phyloP scores from a whole-genome alignment of 2,888 invertebrate genomes.

The Drosophila tripunctata region DNA sequence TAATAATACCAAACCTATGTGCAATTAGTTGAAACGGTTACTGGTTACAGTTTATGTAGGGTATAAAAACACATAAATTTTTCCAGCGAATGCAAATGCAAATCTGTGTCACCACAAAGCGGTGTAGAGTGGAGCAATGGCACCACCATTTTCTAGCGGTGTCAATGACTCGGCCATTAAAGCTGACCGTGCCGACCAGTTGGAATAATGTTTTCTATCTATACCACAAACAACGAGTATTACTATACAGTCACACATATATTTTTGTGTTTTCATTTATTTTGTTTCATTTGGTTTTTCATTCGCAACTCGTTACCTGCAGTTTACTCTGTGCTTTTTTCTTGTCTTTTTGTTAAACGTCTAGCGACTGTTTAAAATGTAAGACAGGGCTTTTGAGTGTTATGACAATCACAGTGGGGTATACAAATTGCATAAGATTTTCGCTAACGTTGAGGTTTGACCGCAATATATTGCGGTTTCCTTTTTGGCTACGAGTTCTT shows the following conservation, averaged over 20 bases:
- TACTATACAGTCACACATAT: conserved; percentile 1
- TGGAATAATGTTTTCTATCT: conserved; percentile 35
- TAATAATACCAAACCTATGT: background rate
- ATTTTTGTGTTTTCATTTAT: conserved; percentile 11
- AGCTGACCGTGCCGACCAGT: conserved; percentile 40
- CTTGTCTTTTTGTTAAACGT: conserved; percentile 27
- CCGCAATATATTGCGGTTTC: conserved; percentile 21
- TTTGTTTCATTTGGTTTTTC: conserved; percentile 17
- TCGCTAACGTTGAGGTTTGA: conserved; percentile 5
- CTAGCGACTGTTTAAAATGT: conserved; percentile 41
- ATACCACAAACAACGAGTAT: conserved; percentile 1
- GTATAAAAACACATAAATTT: conserved; percentile 25
- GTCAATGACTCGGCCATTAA: conserved; percentile 59
- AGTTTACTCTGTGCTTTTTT: conserved; percentile 1
- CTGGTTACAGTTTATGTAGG: background rate
- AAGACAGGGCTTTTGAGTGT: conserved; percentile 39
- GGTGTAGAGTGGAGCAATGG: conserved; percentile 47
- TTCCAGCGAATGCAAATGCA: conserved; percentile 45
- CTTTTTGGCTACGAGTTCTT: conserved; percentile 37
- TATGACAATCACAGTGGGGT: conserved; percentile 44
- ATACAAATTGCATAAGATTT: conserved; percentile 43
- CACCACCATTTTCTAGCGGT: conserved; percentile 31
- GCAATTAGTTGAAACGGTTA: background rate
- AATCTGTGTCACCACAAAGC: conserved; percentile 46
- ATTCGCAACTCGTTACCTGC: conserved; percentile 20